These are phyloP conservation scores for pig (Sus scrofa) DNA, from an alignment of 2,113 vertebrate species.

Conservation along the genomic window T2T-Sscrofa CM000827.6:99956001-99956500, in stretches of 20 bases:
- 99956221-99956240: background rate
- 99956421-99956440: background rate
- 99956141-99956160: background rate
- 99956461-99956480: background rate
- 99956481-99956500: background rate
- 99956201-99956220: background rate
- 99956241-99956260: background rate
- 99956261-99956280: no score
- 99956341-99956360: background rate
- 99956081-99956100: background rate
- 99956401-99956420: background rate
- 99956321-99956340: no score
- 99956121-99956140: background rate
- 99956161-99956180: background rate
- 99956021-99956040: background rate
- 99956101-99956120: background rate
- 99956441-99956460: background rate
- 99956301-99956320: background rate
- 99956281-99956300: background rate
- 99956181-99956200: background rate
- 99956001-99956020: background rate
- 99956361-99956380: background rate
- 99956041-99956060: background rate
- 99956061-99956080: background rate
- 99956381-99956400: background rate